A percentile compares a stretch with the other conserved stretches of the same genome.
Conservation (phyloP, 2,888 invertebrate genomes). For the Pecten maximus region DNA sequence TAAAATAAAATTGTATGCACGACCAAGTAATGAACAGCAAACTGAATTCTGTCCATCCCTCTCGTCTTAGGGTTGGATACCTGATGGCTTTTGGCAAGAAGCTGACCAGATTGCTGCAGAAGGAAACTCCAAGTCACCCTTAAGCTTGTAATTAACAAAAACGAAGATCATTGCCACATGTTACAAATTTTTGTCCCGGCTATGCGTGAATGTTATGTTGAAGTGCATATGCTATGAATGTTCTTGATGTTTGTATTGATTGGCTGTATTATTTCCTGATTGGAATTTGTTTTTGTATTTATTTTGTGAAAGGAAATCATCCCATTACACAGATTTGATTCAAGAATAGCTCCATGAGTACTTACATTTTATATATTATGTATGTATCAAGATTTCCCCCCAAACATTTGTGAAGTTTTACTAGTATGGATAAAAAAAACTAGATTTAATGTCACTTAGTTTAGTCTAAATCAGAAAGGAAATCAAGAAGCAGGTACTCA, state of each 20-base stretch:
- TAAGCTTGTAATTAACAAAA: slow-evolving; percentile 2
- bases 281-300: neutral
- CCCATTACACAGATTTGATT: no score
- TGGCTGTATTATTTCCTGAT: neutral
- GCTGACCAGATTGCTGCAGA: slow-evolving; percentile 35
- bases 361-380: no score
- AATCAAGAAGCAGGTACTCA: neutral
- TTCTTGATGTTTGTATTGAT: slow-evolving; percentile 16
- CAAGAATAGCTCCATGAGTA: no score
- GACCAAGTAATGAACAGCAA: slow-evolving; percentile 36
- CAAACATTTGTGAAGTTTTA: no score
- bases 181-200: neutral
- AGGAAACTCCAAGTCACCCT: slow-evolving; percentile 27
- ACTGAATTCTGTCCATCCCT: slow-evolving; percentile 56
- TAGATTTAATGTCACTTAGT: neutral
- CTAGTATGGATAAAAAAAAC: neutral
- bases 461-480: neutral
- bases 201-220: neutral
- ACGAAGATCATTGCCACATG: neutral
- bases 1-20: neutral
- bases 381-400: no score
- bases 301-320: no score
- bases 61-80: slow-evolving; percentile 56
- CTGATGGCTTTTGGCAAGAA: slow-evolving; percentile 28
- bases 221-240: slow-evolving; percentile 11